Percentiles rank a stretch among this genome's conserved stretches.
These are phyloP conservation scores for Valencia hispanica DNA, from an alignment of 2,797 vertebrate genomes.

Conservation along the genomic window DNA sequence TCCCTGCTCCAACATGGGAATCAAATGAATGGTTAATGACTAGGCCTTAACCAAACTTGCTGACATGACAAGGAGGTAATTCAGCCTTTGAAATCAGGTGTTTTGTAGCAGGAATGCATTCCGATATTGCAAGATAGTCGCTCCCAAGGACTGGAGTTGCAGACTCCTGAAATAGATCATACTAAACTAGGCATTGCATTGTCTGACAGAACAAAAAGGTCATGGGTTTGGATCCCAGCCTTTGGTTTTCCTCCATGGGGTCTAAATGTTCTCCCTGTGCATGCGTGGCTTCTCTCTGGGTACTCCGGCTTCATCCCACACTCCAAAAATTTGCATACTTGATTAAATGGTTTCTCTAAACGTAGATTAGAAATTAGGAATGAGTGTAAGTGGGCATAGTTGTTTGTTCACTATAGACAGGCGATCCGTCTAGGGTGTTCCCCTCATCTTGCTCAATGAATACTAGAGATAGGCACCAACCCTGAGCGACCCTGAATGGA, in stretches of 20 bases:
- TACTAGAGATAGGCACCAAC: background rate
- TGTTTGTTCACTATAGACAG: background rate
- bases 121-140: background rate
- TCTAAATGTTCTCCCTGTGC: background rate
- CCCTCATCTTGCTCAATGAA: background rate
- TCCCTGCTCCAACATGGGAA: background rate
- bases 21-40: background rate
- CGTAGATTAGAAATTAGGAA: background rate
- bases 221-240: background rate
- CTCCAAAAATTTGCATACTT: background rate
- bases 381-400: background rate
- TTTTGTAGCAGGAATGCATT: background rate
- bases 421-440: too few species aligned
- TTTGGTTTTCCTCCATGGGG: background rate
- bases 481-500: background rate
- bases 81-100: background rate
- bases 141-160: background rate
- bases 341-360: background rate
- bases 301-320: background rate
- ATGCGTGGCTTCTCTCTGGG: background rate
- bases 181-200: background rate
- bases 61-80: too few species aligned
- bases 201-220: background rate
- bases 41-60: background rate
- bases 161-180: background rate